Evolutionary conservation across 2,113 vertebrate genomes (phyloP).

Genomic region (Alligator mississippiensis): DNA sequence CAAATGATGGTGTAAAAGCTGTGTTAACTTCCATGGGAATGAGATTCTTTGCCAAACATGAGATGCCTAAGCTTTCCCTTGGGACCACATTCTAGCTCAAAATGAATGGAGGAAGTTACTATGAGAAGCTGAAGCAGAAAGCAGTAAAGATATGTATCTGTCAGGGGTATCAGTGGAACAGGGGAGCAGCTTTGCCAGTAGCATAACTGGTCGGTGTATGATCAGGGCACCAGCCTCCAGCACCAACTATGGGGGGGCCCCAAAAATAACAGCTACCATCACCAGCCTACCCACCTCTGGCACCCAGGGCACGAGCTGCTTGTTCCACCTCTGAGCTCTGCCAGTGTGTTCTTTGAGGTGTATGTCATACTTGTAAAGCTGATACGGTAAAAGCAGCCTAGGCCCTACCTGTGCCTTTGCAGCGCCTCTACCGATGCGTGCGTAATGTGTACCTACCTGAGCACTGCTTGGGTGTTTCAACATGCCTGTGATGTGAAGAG

Average conservation of each 20-base stretch:
- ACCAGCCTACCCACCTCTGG: too few relatives aligned
- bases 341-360: conserved; percentile 59
- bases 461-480: rapidly evolving
- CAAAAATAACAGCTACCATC: too few relatives aligned
- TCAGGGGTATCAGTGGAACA: conserved; percentile 63
- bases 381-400: neutral
- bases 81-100: conserved; percentile 81
- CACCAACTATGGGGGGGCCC: too few relatives aligned
- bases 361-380: conserved; percentile 78
- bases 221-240: too few relatives aligned
- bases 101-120: conserved; percentile 74
- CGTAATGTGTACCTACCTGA: neutral
- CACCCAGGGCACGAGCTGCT: too few relatives aligned
- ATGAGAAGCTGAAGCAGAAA: conserved; percentile 58
- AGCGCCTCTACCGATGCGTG: rapidly evolving
- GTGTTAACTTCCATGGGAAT: conserved; percentile 93
- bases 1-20: conserved; percentile 80
- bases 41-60: conserved; percentile 85
- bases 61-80: conserved; percentile 85
- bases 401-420: neutral
- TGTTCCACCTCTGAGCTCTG: conserved; percentile 1
- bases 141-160: neutral
- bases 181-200: conserved; percentile 48
- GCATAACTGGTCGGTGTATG: rapidly evolving
- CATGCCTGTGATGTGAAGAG: neutral